These are phyloP conservation scores for Sterrhoptilus dennistouni DNA, from an alignment of 2,113 vertebrate genomes.

Conservation along the genomic window DNA sequence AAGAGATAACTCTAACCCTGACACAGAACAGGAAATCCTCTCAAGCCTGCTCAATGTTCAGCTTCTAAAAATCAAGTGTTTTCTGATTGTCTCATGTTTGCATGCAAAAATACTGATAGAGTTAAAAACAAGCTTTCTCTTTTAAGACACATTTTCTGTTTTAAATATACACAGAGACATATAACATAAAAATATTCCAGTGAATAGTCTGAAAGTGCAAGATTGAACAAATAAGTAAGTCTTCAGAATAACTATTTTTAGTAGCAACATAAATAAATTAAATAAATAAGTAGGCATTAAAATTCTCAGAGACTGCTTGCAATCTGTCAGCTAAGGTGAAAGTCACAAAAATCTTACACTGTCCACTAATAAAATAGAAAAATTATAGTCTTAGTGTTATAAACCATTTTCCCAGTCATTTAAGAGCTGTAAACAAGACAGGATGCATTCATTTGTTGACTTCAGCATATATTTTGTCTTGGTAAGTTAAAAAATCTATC, in stretches of 20 bases:
- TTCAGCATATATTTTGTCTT: background rate
- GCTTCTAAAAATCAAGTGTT: background rate
- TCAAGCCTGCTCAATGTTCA: accelerated
- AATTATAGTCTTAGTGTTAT: background rate
- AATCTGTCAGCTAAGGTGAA: background rate
- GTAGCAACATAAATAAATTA: background rate
- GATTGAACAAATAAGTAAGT: background rate
- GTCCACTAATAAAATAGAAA: background rate
- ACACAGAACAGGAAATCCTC: background rate
- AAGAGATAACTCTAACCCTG: background rate
- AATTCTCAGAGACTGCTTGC: background rate
- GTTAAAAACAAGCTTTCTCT: background rate
- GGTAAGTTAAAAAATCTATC: background rate
- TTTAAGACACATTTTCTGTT: background rate
- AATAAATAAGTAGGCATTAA: background rate
- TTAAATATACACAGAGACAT: background rate
- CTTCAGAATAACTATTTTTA: background rate
- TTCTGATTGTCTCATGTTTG: background rate
- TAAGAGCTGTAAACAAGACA: background rate
- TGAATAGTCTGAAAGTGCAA: background rate
- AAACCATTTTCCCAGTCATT: background rate
- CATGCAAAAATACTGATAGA: background rate
- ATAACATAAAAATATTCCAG: background rate
- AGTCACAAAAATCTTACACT: background rate
- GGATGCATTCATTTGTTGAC: background rate